Evolutionary conservation across 2,113 vertebrate species (phyloP).

Genomic region (Carassius carassius): DNA sequence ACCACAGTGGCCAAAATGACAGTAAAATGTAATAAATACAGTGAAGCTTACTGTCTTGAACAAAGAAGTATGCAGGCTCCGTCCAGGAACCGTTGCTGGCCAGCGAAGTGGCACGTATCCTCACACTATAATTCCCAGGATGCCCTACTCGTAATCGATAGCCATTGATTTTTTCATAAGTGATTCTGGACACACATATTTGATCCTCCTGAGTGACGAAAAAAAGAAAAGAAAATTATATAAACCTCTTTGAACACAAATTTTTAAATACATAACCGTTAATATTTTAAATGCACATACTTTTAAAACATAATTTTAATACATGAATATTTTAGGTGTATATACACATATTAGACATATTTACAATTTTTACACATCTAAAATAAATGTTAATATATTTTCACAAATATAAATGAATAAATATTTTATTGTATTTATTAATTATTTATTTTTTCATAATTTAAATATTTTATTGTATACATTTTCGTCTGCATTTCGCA

Average conservation of each 20-base stretch:
- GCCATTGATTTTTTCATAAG: conserved; percentile 78
- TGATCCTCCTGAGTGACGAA: conserved; percentile 73
- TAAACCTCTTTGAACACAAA: background rate
- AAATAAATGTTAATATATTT: no score
- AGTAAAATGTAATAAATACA: background rate
- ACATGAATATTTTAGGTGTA: no score
- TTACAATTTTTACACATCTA: no score
- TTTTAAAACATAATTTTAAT: no score
- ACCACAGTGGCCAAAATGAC: background rate
- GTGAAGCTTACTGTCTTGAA: conserved; percentile 84
- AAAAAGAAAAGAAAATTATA: background rate
- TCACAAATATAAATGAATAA: no score
- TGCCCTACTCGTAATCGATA: conserved; percentile 82
- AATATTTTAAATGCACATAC: no score
- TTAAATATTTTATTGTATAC: no score
- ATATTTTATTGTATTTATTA: no score
- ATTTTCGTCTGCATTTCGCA: no score
- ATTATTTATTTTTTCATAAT: no score
- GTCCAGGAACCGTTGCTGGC: conserved; percentile 96
- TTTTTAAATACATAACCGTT: no score
- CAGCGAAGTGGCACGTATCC: conserved; percentile 89
- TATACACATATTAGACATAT: no score
- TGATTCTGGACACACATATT: conserved; percentile 86
- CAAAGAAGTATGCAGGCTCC: conserved; percentile 83
- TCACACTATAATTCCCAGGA: conserved; percentile 92